Evolutionary conservation across 2,113 vertebrate genomes (phyloP).

Genomic region (Aphelocoma coerulescens): DNA sequence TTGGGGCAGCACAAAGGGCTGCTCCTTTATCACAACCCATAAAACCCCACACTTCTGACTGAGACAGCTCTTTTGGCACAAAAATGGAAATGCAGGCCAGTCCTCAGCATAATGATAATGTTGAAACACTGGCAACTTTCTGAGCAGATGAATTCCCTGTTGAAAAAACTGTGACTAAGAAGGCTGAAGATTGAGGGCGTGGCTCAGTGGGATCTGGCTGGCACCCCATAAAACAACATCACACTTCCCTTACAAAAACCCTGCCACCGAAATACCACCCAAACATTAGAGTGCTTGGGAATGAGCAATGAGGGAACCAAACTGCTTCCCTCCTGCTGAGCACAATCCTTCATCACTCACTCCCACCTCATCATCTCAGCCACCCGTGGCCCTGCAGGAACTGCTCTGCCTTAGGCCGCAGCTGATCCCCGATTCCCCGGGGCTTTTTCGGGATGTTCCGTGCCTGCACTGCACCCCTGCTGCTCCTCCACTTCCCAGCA

Average conservation of each 20-base stretch:
- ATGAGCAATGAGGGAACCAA: slow-evolving; percentile 41
- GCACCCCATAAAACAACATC: slow-evolving; percentile 50
- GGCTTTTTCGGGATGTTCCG: not conserved
- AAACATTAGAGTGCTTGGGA: slow-evolving; percentile 39
- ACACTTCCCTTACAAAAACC: slow-evolving; percentile 49
- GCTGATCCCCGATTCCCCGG: not conserved
- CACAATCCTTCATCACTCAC: slow-evolving; percentile 51
- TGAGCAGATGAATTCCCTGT: slow-evolving; percentile 22
- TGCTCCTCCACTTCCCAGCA: not conserved
- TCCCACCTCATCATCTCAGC: slow-evolving; percentile 37
- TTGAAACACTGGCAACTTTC: not conserved
- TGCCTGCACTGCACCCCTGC: not conserved
- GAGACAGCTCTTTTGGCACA: not conserved
- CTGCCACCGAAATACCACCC: slow-evolving; percentile 49
- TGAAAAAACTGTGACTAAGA: slow-evolving; percentile 32
- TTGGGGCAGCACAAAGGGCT: not conserved
- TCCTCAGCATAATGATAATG: not conserved
- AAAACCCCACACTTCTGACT: not conserved
- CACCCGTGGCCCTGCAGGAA: not conserved
- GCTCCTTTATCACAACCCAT: not conserved
- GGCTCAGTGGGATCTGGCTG: slow-evolving; percentile 59
- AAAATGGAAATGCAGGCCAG: not conserved
- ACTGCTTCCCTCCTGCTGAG: slow-evolving; percentile 22
- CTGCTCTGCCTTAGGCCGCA: not conserved
- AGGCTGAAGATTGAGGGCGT: slow-evolving; percentile 4